phyloP scores from a whole-genome alignment of 2,797 vertebrate species.

The Myotis vivesi region DNA sequence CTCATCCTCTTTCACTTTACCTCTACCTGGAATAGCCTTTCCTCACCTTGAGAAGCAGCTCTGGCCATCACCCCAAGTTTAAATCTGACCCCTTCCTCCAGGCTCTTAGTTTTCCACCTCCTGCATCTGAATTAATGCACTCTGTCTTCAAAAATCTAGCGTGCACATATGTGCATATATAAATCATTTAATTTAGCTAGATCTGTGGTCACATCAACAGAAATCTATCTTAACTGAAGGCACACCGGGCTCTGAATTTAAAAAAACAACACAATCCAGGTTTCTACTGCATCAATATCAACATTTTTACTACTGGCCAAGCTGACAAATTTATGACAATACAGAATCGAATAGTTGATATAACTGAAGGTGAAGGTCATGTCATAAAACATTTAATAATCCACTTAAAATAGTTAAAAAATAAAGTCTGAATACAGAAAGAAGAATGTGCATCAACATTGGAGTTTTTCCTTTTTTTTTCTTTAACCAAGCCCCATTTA shows the following conservation, averaged over 20 bases:
- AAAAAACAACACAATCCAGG: neutral
- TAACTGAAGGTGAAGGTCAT: neutral
- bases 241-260: neutral
- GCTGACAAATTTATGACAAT: neutral
- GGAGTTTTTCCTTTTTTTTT: neutral
- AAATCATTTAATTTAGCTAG: neutral
- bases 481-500: slow-evolving; percentile 4
- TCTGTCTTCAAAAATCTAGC: neutral
- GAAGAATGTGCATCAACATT: neutral
- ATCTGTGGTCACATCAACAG: neutral
- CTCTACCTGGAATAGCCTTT: neutral
- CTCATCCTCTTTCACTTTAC: neutral
- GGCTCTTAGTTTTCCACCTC: neutral
- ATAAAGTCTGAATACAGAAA: neutral
- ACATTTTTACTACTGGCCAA: neutral
- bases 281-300: neutral
- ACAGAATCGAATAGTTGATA: neutral
- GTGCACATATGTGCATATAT: neutral
- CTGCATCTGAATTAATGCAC: neutral
- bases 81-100: neutral
- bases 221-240: neutral
- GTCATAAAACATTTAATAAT: neutral
- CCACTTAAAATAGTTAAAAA: neutral
- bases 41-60: neutral
- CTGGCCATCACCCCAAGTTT: neutral